Evolutionary conservation across 2,797 vertebrate genomes (phyloP).

Genomic region (Acanthornis magna): DNA sequence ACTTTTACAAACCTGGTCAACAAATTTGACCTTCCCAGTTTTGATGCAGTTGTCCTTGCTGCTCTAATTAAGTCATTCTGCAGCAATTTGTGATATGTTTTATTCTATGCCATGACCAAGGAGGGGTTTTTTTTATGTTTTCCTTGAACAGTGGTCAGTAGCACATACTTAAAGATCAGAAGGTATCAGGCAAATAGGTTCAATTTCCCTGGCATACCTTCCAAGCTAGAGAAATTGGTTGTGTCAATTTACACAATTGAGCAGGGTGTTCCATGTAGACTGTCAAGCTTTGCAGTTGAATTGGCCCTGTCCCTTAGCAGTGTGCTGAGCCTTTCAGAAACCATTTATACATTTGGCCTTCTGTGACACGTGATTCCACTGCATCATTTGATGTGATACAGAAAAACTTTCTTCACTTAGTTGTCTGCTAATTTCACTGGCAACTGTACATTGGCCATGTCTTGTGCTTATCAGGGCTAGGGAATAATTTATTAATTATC

Average conservation of each 20-base stretch:
- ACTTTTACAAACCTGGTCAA: neutral
- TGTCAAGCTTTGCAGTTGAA: neutral
- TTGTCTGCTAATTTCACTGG: neutral
- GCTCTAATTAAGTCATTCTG: neutral
- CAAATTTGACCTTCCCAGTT: neutral
- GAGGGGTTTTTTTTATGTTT: neutral
- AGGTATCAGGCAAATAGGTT: neutral
- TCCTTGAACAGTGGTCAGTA: neutral
- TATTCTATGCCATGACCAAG: neutral
- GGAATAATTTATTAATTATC: neutral
- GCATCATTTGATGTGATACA: neutral
- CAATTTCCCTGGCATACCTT: neutral
- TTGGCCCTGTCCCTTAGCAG: neutral
- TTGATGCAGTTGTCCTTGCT: neutral
- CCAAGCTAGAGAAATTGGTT: neutral
- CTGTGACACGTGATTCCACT: neutral
- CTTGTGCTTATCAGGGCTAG: neutral
- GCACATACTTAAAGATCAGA: neutral
- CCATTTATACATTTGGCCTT: neutral
- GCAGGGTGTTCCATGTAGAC: neutral
- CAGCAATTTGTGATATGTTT: neutral
- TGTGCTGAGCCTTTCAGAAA: neutral
- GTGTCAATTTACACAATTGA: neutral
- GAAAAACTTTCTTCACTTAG: neutral
- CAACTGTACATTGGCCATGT: neutral